Evolutionary conservation across 2,888 invertebrate species (phyloP).

Genomic region (Helobdella robusta): DNA sequence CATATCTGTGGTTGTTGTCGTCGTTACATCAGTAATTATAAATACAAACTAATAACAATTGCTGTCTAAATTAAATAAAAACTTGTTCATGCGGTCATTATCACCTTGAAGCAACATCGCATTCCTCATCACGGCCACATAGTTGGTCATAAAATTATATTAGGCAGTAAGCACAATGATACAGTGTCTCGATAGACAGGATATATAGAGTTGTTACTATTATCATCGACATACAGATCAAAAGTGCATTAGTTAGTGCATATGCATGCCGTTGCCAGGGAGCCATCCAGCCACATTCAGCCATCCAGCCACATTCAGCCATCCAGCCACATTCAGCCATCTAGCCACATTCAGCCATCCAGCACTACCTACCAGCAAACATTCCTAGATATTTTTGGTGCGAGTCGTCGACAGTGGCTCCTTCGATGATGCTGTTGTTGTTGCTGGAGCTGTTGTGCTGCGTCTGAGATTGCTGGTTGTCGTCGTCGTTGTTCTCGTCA

Average conservation of each 20-base stretch:
- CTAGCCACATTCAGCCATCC: not conserved
- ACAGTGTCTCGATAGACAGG: no score
- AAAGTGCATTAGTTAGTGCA: no score
- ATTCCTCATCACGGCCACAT: no score
- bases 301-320: not conserved
- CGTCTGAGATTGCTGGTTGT: not conserved
- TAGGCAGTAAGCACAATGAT: no score
- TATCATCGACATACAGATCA: no score
- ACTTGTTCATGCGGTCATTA: no score
- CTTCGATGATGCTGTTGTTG: not conserved
- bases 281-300: not conserved
- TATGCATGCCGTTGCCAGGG: no score
- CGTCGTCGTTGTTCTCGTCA: constrained; percentile 10
- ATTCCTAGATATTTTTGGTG: constrained; percentile 24
- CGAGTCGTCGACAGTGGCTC: constrained; percentile 15
- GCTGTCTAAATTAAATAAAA: no score
- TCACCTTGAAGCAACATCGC: no score
- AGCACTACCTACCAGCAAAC: constrained; percentile 4
- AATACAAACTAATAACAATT: not conserved
- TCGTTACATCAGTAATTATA: not conserved
- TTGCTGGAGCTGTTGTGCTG: not conserved
- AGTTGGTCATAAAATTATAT: no score
- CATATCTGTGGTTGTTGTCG: not conserved
- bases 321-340: not conserved
- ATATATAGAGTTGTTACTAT: no score